Conservation (phyloP, 2,888 invertebrate species). For the Strigamia crassipes region DNA sequence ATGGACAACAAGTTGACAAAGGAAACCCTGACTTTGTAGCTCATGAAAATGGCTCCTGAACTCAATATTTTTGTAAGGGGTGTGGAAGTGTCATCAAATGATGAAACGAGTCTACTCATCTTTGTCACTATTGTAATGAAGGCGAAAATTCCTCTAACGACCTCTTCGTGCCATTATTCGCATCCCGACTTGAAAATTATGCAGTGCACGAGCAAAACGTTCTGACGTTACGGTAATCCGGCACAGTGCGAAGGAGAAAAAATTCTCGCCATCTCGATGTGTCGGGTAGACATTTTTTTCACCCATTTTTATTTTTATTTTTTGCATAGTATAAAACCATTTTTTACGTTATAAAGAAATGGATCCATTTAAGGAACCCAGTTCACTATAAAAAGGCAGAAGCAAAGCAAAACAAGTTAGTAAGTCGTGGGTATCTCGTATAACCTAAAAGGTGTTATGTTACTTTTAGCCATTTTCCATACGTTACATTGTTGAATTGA, state of each 20-base stretch:
- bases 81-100: neutral
- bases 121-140: constrained; percentile 10
- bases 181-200: constrained; percentile 10
- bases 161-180: neutral
- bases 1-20: constrained; percentile 10
- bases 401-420: constrained; percentile 3
- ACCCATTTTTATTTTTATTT: neutral
- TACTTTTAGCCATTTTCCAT: neutral
- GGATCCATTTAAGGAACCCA: neutral
- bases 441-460: neutral
- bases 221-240: neutral
- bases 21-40: neutral
- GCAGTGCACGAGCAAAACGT: constrained; percentile 3
- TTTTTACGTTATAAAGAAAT: neutral
- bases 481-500: constrained; percentile 4
- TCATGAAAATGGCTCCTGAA: neutral
- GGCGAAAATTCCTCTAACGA: neutral
- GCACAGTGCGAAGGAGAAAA: neutral
- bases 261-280: neutral
- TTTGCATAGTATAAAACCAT: neutral
- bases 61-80: constrained; percentile 4
- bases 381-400: neutral
- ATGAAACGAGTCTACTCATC: neutral
- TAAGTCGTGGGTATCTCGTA: neutral
- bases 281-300: neutral